A percentile compares a stretch with the other conserved stretches of the same genome.
These are phyloP conservation scores for Notiomystis cincta DNA, from an alignment of 2,113 vertebrate genomes.

Conservation along the genomic window DNA sequence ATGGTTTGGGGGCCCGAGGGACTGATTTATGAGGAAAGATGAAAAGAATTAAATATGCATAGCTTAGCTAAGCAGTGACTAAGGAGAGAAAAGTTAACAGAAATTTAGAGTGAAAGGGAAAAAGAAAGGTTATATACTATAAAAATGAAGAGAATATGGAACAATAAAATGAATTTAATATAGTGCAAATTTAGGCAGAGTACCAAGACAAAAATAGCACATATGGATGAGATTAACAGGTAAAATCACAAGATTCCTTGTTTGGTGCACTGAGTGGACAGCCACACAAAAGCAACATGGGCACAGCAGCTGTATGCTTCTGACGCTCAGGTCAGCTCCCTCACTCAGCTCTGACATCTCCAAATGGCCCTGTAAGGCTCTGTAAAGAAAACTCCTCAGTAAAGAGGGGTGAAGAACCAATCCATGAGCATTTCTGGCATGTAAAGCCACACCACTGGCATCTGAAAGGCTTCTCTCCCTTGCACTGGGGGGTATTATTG, in stretches of 20 bases:
- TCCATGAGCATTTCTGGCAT: neutral
- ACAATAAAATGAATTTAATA: neutral
- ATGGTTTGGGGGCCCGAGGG: neutral
- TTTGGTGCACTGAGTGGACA: neutral
- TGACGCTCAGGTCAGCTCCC: neutral
- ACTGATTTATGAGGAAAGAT: conserved; percentile 50
- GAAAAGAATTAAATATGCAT: conserved; percentile 54
- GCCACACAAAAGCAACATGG: neutral
- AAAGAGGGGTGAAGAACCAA: neutral
- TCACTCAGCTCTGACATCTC: neutral
- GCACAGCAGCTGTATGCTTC: neutral
- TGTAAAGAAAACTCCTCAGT: neutral
- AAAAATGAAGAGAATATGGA: neutral
- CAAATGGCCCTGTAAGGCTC: neutral
- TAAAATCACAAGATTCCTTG: neutral
- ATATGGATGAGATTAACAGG: neutral
- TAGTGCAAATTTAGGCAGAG: neutral
- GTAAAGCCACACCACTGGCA: neutral
- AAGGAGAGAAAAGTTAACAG: neutral
- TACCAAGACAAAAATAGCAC: neutral
- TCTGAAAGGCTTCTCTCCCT: neutral
- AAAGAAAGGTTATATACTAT: neutral
- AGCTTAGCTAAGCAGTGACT: conserved; percentile 36
- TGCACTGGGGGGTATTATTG: accelerated
- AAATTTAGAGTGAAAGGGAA: neutral